Evolutionary conservation across 2,113 vertebrate genomes (phyloP), one percentile per base, ranked within the genome.

Genomic region (Clarias batrachus): DNA sequence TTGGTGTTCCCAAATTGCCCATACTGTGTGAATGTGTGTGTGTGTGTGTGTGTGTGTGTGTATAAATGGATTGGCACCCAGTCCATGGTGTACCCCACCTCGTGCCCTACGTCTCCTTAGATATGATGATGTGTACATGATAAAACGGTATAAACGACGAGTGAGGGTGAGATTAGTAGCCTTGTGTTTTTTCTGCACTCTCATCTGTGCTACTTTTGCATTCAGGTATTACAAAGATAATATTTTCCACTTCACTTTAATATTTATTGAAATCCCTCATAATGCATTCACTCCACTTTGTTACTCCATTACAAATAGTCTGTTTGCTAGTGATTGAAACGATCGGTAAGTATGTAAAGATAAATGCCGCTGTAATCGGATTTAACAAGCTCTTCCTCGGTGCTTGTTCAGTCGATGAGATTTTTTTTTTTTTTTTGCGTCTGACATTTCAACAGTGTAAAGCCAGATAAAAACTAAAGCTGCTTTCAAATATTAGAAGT

Each of bases 261-360:
- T 59, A 37, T 78, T 48, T 65, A 25, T 30, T 27, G 37, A 57
- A 27, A 57, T 54, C 62, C 56, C 11, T 48, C 6, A 12, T 86
- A 60, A 81, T n/a, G 25, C 85, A 63, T n/a, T 73, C 52, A 62
- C 33, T 48, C 78, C 17, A 1, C 59, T 81, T 86, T 68, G n/a
- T 86, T 81, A 82, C 74, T 82, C 78, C n/a, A 13, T 81, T 54
- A 73, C 78, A 81, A 81, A 48, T n/a, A 60, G 85, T 57, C 68
- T 74, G 66, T 86, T 81, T 81, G 65, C 78, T 48, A n/a, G 60
- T 71, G 85, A 86, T 59, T 81, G 66, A 73, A 81, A 80, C 6
- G 76, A 68, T 76, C 48, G 65, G n/a, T 16, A 56, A 73, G 78
- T 85, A 16, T 62, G 74, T 86, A 81, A 82, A 87, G 80, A 87